These are phyloP conservation scores for Synchiropus splendidus DNA, from an alignment of 2,113 vertebrate species.

Conservation along the genomic window DNA sequence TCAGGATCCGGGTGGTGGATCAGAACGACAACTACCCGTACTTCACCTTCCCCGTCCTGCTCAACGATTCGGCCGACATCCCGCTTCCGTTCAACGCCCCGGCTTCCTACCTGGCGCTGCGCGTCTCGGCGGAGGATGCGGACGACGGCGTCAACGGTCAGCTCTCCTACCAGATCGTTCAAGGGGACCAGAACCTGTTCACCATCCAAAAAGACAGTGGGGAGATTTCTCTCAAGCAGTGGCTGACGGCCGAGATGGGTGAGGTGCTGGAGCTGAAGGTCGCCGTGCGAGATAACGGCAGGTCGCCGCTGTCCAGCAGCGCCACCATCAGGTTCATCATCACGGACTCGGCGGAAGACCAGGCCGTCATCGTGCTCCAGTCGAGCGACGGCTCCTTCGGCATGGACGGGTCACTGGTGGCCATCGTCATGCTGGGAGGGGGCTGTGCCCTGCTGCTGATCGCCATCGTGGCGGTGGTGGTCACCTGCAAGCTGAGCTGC, in stretches of 20 bases:
- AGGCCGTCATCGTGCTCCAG: constrained; percentile 45
- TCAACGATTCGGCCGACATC: constrained; percentile 50
- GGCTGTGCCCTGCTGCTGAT: constrained; percentile 57
- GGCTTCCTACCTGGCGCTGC: constrained; percentile 49
- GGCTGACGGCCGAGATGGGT: constrained; percentile 31
- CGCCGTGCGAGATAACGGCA: constrained; percentile 51
- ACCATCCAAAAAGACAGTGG: constrained; percentile 41
- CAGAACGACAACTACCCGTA: constrained; percentile 60
- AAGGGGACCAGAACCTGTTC: constrained; percentile 48
- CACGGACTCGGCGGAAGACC: constrained; percentile 54
- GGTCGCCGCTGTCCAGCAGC: constrained; percentile 26
- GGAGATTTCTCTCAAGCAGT: constrained; percentile 54
- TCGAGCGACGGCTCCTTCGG: constrained; percentile 10
- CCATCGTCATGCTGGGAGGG: constrained; percentile 52
- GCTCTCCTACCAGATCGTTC: constrained; percentile 47
- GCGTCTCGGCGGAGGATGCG: constrained; percentile 40
- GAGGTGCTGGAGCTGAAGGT: constrained; percentile 42
- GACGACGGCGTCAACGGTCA: constrained; percentile 50
- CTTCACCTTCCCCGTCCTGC: constrained; percentile 47
- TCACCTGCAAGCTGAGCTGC: constrained; percentile 44
- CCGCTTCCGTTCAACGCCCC: constrained; percentile 43
- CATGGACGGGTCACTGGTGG: constrained; percentile 43
- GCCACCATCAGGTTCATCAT: constrained; percentile 48
- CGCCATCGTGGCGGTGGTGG: constrained; percentile 53
- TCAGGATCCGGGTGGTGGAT: constrained; percentile 56